Conservation (phyloP, 1,140 invertebrate genomes). For the Neocloeon triangulifer region DNA sequence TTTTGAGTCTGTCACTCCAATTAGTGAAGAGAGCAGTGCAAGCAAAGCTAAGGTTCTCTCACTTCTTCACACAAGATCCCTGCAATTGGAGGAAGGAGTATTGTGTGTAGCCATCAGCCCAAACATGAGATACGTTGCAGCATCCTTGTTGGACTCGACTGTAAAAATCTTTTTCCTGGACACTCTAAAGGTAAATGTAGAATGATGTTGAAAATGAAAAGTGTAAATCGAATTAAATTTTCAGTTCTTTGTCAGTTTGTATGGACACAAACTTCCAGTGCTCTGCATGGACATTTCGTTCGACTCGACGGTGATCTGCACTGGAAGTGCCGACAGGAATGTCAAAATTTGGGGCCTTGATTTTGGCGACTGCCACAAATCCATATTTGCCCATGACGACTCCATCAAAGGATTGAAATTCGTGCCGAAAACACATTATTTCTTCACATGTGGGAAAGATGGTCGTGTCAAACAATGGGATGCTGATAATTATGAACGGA, state of each 20-base stretch:
- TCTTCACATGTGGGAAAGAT: slow-evolving; percentile 86
- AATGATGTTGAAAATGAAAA: slow-evolving; percentile 2
- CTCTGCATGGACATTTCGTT: slow-evolving; percentile 83
- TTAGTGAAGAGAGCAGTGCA: slow-evolving; percentile 26
- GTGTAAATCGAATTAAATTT: slow-evolving; percentile 17
- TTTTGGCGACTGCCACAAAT: slow-evolving; percentile 89
- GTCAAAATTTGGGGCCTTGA: slow-evolving; percentile 97
- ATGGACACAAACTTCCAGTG: slow-evolving; percentile 92
- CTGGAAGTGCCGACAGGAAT: slow-evolving; percentile 86
- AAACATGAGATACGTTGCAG: slow-evolving; percentile 72
- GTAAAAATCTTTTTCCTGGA: slow-evolving; percentile 92
- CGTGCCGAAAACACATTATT: slow-evolving; percentile 73
- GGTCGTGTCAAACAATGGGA: slow-evolving; percentile 94
- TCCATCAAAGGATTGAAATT: slow-evolving; percentile 76
- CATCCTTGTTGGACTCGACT: slow-evolving; percentile 75
- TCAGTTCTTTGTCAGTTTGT: slow-evolving; percentile 83
- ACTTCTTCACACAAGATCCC: slow-evolving; percentile 49
- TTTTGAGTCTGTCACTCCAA: slow-evolving; percentile 60
- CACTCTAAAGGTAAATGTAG: slow-evolving; percentile 53
- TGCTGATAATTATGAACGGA: slow-evolving; percentile 77
- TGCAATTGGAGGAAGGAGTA: slow-evolving; percentile 72
- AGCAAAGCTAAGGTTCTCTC: slow-evolving; percentile 46
- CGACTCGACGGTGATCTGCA: slow-evolving; percentile 73
- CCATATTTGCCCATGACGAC: slow-evolving; percentile 81
- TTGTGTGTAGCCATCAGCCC: slow-evolving; percentile 62